phyloP scores from a whole-genome alignment of 2,113 vertebrate species.

The Dipodomys merriami region DNA sequence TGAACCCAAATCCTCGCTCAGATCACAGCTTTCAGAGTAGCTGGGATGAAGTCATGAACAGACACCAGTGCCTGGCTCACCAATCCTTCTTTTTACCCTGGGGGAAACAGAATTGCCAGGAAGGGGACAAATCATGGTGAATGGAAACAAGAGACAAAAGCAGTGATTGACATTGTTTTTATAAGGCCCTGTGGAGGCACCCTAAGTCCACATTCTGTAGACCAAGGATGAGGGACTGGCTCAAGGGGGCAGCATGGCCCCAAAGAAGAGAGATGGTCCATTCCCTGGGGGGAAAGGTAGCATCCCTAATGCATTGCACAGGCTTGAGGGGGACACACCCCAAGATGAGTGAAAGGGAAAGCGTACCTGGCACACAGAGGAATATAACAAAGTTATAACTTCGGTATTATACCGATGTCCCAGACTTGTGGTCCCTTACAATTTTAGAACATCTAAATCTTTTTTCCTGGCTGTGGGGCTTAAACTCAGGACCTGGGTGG shows the following conservation, averaged over 20 bases:
- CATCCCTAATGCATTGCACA: conserved; percentile 69
- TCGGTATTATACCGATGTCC: conserved; percentile 1
- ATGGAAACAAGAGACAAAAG: conserved; percentile 44
- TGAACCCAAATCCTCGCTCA: neutral
- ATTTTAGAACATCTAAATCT: conserved; percentile 8
- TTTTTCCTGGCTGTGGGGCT: neutral
- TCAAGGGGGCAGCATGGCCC: conserved; percentile 63
- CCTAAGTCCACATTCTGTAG: conserved; percentile 46
- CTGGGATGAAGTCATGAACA: neutral
- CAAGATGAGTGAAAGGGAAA: neutral
- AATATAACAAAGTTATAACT: conserved; percentile 27
- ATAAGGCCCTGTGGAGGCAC: conserved; percentile 68
- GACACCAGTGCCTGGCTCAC: neutral
- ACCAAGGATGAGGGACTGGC: conserved; percentile 57
- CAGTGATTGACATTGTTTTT: conserved; percentile 72
- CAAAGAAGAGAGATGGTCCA: conserved; percentile 30
- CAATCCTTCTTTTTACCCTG: neutral
- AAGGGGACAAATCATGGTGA: neutral
- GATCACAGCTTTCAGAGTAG: neutral
- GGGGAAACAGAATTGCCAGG: neutral
- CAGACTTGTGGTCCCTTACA: conserved; percentile 37
- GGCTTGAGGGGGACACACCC: neutral
- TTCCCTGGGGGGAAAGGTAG: conserved; percentile 40
- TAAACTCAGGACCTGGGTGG: no score
- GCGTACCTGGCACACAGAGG: neutral